phyloP scores from a whole-genome alignment of 2,888 invertebrate genomes.

The Scaptodrosophila latifasciaeformis region DNA sequence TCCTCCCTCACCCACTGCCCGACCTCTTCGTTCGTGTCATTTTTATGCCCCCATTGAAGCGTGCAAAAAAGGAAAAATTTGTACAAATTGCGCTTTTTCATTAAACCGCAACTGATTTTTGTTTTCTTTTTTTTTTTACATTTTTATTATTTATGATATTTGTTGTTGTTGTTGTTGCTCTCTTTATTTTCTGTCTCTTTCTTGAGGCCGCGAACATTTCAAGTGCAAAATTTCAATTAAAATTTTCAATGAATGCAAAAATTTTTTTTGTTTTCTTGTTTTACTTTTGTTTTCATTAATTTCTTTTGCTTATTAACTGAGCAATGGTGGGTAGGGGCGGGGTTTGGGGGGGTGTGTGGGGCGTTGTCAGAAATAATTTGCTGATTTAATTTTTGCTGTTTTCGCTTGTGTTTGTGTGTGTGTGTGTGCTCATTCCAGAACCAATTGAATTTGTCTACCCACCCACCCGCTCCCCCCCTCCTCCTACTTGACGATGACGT shows the following conservation, averaged over 20 bases:
- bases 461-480: conserved; percentile 4
- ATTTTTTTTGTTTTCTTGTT: conserved; percentile 11
- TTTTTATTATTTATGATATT: background rate
- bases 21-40: background rate
- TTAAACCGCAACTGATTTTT: too few relatives aligned
- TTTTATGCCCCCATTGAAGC: background rate
- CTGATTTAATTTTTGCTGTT: conserved; percentile 59
- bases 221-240: conserved; percentile 31
- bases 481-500: conserved; percentile 12
- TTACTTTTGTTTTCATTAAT: conserved; percentile 5
- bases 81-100: conserved; percentile 16
- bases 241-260: conserved; percentile 18
- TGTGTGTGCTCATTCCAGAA: conserved; percentile 29
- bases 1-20: too few relatives aligned
- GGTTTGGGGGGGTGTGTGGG: conserved; percentile 31
- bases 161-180: conserved; percentile 4
- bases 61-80: conserved; percentile 30
- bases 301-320: conserved; percentile 6
- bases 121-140: too few relatives aligned
- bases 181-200: conserved; percentile 10
- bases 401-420: conserved; percentile 26
- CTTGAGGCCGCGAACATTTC: conserved; percentile 13
- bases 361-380: too few relatives aligned
- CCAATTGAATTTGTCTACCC: conserved; percentile 7
- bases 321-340: too few relatives aligned